Evolutionary conservation across 2,113 vertebrate species (phyloP), one percentile per base, ranked within the genome.

Genomic region (Lycaon pictus): DNA sequence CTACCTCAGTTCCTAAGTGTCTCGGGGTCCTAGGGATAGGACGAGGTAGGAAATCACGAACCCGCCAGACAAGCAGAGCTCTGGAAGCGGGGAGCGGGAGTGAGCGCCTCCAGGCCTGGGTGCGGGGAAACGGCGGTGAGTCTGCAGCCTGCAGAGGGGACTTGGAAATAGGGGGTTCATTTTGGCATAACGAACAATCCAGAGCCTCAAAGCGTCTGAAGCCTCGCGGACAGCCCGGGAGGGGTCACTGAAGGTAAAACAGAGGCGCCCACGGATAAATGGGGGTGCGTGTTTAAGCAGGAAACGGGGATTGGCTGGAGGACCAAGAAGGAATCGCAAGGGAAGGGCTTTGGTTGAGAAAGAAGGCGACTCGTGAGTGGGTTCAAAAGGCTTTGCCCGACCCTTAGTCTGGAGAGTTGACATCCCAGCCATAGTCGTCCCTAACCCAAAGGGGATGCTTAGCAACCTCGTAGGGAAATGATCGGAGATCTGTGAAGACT

Each of bases 181-280:
- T 60, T 60, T 3, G 4, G 35, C 20, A 27, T 76, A 69, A 32
- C 25, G 35, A 48, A 15, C 43, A 58, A 60, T 10, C 11, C 11
- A 74, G 55, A 74, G 55, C 7, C 5, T 17, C 35, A 32, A 55
- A 88, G 55, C 25, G 43, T 32, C 11, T 4, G 53, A 9, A 60
- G 17, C 35, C 20, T 17, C 2, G 25, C 17, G 13, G 69, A 9
- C 2, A 1, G 11, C 25, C 16, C 2, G 4, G 16, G 17, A 7
- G 35, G 55, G 13, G 27, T 29, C 58, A 48, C 25, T 48, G 20
- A 88, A 32, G 35, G 35, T 74, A 17, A 48, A 32, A 22, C 3
- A 16, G 69, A 76, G 27, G 22, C 20, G 7, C 27, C 1, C 72
- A 20, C 37, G 23, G 37, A n/a, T n/a, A 63, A 20, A 89, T 16